phyloP scores from a whole-genome alignment of 2,113 vertebrate species.

The Elanus axillaris region DNA sequence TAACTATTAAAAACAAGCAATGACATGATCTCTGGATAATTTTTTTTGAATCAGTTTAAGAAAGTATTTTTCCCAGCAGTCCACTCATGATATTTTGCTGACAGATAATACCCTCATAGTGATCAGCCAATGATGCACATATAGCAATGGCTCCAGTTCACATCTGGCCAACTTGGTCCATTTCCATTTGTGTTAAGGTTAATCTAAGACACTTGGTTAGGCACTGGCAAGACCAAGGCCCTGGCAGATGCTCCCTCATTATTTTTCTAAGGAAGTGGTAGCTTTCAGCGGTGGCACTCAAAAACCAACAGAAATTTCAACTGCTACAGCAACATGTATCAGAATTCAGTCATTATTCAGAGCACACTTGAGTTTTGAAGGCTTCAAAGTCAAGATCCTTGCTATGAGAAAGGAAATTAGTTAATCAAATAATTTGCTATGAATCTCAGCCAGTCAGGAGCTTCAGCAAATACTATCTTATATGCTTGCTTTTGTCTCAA shows the following conservation, averaged over 20 bases:
- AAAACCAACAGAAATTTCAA: background rate
- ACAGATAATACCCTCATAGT: background rate
- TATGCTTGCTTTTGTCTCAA: background rate
- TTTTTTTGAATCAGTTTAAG: background rate
- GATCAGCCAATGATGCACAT: accelerated
- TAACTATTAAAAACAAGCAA: background rate
- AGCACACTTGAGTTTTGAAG: background rate
- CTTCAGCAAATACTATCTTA: background rate
- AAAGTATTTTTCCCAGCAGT: background rate
- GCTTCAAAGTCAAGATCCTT: background rate
- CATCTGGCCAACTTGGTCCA: background rate
- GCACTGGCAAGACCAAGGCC: background rate
- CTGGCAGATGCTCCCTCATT: background rate
- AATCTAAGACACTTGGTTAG: background rate
- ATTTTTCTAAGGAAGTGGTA: background rate
- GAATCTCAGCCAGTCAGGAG: background rate
- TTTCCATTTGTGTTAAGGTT: background rate
- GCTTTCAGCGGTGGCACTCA: background rate
- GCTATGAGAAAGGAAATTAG: background rate
- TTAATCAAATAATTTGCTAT: background rate
- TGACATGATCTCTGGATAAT: background rate
- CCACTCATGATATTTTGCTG: background rate
- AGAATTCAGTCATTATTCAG: background rate
- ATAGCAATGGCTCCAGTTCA: background rate
- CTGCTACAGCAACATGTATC: background rate